Base-by-base conservation (phyloP, 2,797 vertebrate genomes). In the Acrossocheilus wenchowensis region DNA sequence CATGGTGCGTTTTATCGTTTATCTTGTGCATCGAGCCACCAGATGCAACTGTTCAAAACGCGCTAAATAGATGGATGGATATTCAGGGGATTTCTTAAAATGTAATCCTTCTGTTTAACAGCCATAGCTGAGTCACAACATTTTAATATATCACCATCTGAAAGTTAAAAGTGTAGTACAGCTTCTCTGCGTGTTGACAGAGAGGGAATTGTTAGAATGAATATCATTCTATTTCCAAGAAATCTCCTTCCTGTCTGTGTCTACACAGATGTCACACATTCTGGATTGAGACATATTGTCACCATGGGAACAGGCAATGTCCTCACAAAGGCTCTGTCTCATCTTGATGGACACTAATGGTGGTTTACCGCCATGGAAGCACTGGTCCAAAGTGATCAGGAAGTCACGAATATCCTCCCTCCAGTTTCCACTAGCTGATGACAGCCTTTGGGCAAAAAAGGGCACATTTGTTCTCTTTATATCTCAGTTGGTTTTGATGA, bases 231-330 rank as follows among this genome's bases (percentile, higher is more conserved):
- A 54, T 82, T 86, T 87, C 82, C 77, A 84, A 80, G 88, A 89
- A 90, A 87, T 71, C 69, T 48, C 52, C 81, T 78, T 78, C 48
- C 84, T 84, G 48, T 77, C 64, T 54, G 71, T 74, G 69, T 88
- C 69, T 71, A 79, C 81, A 66, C 74, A 87, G 87, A 88, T 89
- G 74, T 84, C 88, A 88, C 83, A 86, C 79, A 85, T 90, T 88
- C 88, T 89, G 88, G 68, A 78, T 83, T 81, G 64, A 83, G 81
- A 83, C 66, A 85, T 54, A 81, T 83, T 79, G 77, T 89, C 85
- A 75, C 85, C 83, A 90, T 88, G 89, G 88, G 87, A 90, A 89
- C 83, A 68, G 64, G 62, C 75, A 57, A 64, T 83, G 77, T 83
- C 86, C 79, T 88, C 66, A 86, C 75, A 85, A 87, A 86, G 81